Conservation (phyloP, 2,888 invertebrate genomes). For the Archaeoteleia sp. region DNA sequence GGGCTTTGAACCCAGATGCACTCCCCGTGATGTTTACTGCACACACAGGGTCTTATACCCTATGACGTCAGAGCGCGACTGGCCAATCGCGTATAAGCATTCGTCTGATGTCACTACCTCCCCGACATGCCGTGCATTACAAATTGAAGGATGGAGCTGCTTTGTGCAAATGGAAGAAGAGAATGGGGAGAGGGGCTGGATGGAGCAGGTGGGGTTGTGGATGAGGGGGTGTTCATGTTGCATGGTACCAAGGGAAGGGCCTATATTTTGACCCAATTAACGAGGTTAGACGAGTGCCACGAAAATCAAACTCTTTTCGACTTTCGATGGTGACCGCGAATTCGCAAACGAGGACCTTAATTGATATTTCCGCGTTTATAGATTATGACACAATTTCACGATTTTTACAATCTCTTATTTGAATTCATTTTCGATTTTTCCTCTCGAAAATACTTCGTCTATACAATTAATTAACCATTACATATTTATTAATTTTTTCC, state of each 20-base stretch:
- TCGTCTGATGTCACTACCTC: constrained; percentile 70
- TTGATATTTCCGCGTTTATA: too few species aligned
- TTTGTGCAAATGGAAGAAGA: constrained; percentile 54
- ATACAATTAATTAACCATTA: too few species aligned
- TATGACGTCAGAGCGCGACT: constrained; percentile 68
- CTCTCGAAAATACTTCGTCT: too few species aligned
- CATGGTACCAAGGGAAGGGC: constrained; percentile 52
- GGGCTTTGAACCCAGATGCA: constrained; percentile 73
- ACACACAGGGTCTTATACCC: constrained; percentile 54
- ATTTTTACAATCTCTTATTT: too few species aligned
- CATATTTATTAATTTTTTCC: too few species aligned
- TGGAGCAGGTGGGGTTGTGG: too few species aligned
- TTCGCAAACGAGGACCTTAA: constrained; percentile 34
- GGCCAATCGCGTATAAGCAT: constrained; percentile 67
- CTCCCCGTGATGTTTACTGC: constrained; percentile 66
- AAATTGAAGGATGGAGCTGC: constrained; percentile 54
- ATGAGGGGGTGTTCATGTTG: too few species aligned
- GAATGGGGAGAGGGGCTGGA: too few species aligned
- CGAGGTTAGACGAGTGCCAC: constrained; percentile 16
- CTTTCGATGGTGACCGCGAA: constrained; percentile 33
- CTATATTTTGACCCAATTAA: constrained; percentile 72
- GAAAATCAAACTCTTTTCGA: constrained; percentile 18
- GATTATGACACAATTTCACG: too few species aligned
- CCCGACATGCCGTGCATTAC: constrained; percentile 69
- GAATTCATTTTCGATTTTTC: too few species aligned